These are phyloP conservation scores for Corydoras sp. DNA, from an alignment of 2,113 vertebrate species.

Conservation along the genomic window DNA sequence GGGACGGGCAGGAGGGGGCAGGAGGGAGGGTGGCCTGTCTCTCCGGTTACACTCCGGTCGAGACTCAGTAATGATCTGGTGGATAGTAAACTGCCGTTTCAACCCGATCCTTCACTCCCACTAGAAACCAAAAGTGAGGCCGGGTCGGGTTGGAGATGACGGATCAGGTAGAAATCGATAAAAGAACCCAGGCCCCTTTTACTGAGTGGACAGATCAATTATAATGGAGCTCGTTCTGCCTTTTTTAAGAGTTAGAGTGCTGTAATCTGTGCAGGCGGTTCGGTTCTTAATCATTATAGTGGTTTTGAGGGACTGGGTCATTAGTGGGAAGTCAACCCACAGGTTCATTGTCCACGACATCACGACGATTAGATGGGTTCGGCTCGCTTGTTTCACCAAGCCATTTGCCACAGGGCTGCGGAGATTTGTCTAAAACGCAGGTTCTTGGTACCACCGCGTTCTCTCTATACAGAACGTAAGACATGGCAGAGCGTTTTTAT, in stretches of 20 bases:
- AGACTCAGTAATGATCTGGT: constrained; percentile 19
- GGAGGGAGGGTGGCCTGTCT: neutral
- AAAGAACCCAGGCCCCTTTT: constrained; percentile 20
- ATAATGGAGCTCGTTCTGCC: neutral
- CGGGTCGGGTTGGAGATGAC: neutral
- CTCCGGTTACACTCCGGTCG: constrained; percentile 42
- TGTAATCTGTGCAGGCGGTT: neutral
- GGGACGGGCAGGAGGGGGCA: too few species aligned
- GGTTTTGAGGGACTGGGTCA: too few species aligned
- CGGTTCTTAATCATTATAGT: too few species aligned
- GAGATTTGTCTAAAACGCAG: too few species aligned
- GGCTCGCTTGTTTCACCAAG: too few species aligned
- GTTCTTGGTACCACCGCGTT: too few species aligned
- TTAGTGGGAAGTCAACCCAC: too few species aligned
- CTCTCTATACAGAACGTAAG: too few species aligned
- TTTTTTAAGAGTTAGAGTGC: neutral
- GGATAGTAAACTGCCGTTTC: neutral
- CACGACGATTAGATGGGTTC: too few species aligned
- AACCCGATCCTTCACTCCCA: constrained; percentile 25
- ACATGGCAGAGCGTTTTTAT: too few species aligned
- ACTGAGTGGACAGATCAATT: constrained; percentile 25
- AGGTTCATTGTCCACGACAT: too few species aligned
- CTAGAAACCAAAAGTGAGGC: neutral
- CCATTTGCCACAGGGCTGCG: too few species aligned
- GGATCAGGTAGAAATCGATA: constrained; percentile 39